These are phyloP conservation scores for Drosophila lacicola DNA, from an alignment of 2,888 invertebrate species.

Conservation along the genomic window DNA sequence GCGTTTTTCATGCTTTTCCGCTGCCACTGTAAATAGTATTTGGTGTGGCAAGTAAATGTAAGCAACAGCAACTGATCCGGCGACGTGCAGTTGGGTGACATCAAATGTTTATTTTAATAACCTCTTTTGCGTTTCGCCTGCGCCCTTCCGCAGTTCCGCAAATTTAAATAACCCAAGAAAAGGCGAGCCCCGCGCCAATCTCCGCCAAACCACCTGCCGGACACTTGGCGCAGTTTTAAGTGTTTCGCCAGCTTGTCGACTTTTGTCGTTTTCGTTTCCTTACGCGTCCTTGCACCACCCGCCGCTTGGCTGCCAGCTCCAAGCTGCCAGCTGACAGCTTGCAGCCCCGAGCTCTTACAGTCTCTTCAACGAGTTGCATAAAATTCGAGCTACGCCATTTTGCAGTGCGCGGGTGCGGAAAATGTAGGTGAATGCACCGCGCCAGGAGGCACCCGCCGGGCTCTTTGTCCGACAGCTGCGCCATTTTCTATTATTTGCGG, in stretches of 20 bases:
- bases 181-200: constrained; percentile 20
- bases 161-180: constrained; percentile 56
- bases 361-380: constrained; percentile 35
- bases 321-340: constrained; percentile 21
- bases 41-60: constrained; percentile 66
- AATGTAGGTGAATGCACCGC: constrained; percentile 78
- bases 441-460: constrained; percentile 27
- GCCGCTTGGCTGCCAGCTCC: constrained; percentile 7
- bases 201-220: constrained; percentile 9
- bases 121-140: constrained; percentile 29
- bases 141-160: constrained; percentile 18
- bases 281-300: constrained; percentile 8
- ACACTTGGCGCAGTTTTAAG: constrained; percentile 64
- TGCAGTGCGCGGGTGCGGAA: constrained; percentile 53
- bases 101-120: constrained; percentile 64
- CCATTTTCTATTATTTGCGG: constrained; percentile 62
- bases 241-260: constrained; percentile 64
- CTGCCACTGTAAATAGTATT: constrained; percentile 35
- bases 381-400: constrained; percentile 66
- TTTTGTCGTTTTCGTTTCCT: constrained; percentile 43
- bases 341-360: constrained; percentile 12
- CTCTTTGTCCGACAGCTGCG: constrained; percentile 45
- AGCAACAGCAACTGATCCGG: constrained; percentile 53
- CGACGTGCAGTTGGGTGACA: constrained; percentile 28
- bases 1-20: constrained; percentile 19